Evolutionary conservation across 2,113 vertebrate genomes (phyloP).

Genomic region (Bungarus multicinctus): DNA sequence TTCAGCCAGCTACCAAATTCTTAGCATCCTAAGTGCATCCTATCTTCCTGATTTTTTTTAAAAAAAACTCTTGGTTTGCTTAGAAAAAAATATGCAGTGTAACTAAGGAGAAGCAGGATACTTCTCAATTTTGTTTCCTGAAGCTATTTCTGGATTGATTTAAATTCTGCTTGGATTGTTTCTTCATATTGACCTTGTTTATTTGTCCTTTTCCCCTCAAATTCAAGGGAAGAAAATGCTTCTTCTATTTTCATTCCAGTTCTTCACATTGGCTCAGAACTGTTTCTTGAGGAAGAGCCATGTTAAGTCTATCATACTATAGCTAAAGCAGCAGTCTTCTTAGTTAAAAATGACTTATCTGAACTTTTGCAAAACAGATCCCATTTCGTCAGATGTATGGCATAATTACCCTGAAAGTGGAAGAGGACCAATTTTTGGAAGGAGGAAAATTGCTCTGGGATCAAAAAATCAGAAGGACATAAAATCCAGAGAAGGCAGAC

Average conservation of each 20-base stretch:
- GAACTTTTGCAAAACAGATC: not conserved
- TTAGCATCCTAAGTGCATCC: not conserved
- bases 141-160: not conserved
- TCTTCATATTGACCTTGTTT: not conserved
- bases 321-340: not conserved
- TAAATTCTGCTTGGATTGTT: not conserved
- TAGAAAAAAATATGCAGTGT: not conserved
- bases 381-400: not conserved
- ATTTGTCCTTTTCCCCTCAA: not conserved
- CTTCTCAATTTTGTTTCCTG: slow-evolving; percentile 3
- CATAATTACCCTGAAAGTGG: not conserved
- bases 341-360: not conserved
- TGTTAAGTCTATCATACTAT: not conserved
- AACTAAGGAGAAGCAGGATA: not conserved
- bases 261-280: not conserved
- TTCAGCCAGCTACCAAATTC: not conserved
- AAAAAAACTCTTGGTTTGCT: not conserved
- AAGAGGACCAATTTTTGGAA: not conserved
- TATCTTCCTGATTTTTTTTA: not conserved
- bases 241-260: not conserved
- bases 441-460: not conserved
- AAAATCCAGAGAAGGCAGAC: not conserved
- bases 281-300: not conserved
- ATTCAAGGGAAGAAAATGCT: not conserved
- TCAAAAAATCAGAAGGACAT: not conserved